Evolutionary conservation across 2,888 invertebrate species (phyloP).

Genomic region (Diabrotica balteata): DNA sequence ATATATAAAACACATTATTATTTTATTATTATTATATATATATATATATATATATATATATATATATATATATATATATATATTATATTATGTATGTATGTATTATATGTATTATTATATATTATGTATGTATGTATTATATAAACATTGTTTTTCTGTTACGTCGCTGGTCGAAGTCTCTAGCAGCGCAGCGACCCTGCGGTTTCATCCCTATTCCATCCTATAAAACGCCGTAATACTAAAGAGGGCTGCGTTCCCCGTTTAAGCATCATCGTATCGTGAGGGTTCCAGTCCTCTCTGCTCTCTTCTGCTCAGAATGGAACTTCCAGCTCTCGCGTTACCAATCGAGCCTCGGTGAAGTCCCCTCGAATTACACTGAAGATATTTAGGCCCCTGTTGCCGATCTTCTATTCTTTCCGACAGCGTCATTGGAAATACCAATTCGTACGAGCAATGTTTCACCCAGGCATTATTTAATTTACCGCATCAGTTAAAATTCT

Average conservation of each 20-base stretch:
- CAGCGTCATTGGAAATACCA: neutral
- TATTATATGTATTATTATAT: no score
- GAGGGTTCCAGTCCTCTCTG: constrained; percentile 8
- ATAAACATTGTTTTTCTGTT: no score
- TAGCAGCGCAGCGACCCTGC: constrained; percentile 6
- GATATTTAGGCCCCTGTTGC: neutral
- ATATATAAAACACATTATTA: no score
- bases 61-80: no score
- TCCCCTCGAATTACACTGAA: constrained; percentile 23
- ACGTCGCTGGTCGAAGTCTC: constrained; percentile 12
- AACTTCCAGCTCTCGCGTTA: constrained; percentile 23
- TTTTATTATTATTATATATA: no score
- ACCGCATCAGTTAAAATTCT: neutral
- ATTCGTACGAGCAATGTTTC: neutral
- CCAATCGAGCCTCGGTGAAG: constrained; percentile 23
- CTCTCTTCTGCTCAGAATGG: constrained; percentile 14
- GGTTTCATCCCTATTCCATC: constrained; percentile 13
- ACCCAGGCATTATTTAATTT: neutral
- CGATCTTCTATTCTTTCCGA: neutral
- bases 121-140: no score
- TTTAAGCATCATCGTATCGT: constrained; percentile 10
- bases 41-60: no score
- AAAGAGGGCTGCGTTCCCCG: constrained; percentile 9
- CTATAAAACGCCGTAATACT: constrained; percentile 1
- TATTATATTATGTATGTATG: no score